Percentiles rank a stretch among this genome's conserved stretches.
phyloP scores from a whole-genome alignment of 1,140 invertebrate genomes.

The Radopholus similis region DNA sequence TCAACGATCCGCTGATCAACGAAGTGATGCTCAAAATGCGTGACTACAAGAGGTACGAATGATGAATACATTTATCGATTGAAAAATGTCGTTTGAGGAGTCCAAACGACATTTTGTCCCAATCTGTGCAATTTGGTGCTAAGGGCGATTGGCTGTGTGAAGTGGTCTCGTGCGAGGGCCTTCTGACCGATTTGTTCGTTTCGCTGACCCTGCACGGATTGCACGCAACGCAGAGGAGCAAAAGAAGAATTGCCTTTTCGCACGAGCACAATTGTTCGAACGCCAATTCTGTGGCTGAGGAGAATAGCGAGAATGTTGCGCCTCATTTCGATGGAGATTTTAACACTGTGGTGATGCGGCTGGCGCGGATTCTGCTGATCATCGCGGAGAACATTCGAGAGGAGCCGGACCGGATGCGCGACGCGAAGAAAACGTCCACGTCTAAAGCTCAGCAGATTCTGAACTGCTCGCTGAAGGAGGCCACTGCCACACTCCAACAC shows the following conservation, averaged over 20 bases:
- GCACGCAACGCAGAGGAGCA: conserved; percentile 13
- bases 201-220: conserved; percentile 38
- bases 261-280: too few species aligned
- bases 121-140: neutral
- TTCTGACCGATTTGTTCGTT: conserved; percentile 43
- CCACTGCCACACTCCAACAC: conserved; percentile 2
- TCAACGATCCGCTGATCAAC: neutral
- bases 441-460: conserved; percentile 30
- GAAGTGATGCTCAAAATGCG: neutral
- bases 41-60: neutral
- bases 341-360: too few species aligned
- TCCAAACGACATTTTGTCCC: neutral
- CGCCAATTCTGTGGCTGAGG: too few species aligned
- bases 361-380: conserved; percentile 44
- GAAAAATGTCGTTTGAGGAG: neutral
- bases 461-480: conserved; percentile 40
- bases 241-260: conserved; percentile 22
- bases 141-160: conserved; percentile 13
- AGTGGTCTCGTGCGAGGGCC: conserved; percentile 30
- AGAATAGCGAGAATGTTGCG: too few species aligned
- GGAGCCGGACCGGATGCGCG: conserved; percentile 13
- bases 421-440: conserved; percentile 14
- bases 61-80: neutral
- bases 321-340: conserved; percentile 18
- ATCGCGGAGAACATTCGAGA: conserved; percentile 32